These are phyloP conservation scores for Heloderma charlesbogerti DNA, from an alignment of 2,113 vertebrate genomes.

Conservation along the genomic window DNA sequence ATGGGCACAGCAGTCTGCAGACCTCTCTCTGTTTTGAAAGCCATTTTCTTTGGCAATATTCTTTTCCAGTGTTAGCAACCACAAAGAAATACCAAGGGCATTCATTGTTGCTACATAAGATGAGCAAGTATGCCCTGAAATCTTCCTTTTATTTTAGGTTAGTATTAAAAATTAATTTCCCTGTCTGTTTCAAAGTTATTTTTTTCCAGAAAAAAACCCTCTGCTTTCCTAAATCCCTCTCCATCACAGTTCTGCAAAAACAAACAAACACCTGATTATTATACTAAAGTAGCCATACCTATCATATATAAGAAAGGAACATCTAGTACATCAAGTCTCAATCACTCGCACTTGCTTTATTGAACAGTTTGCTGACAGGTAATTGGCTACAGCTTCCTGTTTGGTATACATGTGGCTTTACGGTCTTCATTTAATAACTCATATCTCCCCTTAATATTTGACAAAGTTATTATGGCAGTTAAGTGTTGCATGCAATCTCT, in stretches of 20 bases:
- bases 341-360: not conserved
- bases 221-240: not conserved
- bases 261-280: not conserved
- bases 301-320: not conserved
- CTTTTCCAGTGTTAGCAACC: not conserved
- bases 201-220: not conserved
- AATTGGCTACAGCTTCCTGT: not conserved
- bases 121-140: not conserved
- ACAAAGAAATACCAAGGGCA: not conserved
- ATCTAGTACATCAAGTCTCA: not conserved
- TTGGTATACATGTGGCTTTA: not conserved
- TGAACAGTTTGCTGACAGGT: not conserved
- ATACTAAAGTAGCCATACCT: not conserved
- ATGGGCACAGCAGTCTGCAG: not conserved
- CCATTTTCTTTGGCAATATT: not conserved
- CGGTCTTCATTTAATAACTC: not conserved
- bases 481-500: not conserved
- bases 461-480: constrained; percentile 1
- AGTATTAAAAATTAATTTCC: not conserved
- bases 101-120: not conserved
- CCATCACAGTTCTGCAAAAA: not conserved
- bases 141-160: not conserved
- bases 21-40: not conserved
- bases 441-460: not conserved
- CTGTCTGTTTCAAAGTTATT: not conserved